These are phyloP conservation scores for Meghimatium bilineatum DNA, from an alignment of 2,888 invertebrate species.

Conservation along the genomic window DNA sequence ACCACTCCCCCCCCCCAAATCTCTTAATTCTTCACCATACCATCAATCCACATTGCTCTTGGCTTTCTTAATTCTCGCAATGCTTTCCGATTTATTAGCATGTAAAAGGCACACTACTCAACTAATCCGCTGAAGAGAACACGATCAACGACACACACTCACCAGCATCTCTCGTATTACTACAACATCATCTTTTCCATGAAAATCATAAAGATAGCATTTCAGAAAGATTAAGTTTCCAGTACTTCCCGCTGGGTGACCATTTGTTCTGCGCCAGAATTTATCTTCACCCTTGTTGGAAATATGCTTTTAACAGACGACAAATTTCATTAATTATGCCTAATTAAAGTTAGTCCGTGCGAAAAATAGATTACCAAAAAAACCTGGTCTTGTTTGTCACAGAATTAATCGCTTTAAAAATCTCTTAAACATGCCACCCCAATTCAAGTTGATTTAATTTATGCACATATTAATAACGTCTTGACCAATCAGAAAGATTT, in stretches of 20 bases:
- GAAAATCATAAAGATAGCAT: no score
- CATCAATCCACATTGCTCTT: no score
- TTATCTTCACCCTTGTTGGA: background rate
- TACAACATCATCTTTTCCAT: no score
- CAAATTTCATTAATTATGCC: constrained; percentile 7
- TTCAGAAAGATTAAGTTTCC: background rate
- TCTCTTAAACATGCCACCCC: background rate
- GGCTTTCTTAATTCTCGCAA: no score
- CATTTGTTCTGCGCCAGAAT: background rate
- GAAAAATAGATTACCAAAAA: constrained; percentile 36
- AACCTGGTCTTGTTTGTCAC: background rate
- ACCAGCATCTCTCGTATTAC: no score
- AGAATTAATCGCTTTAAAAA: constrained; percentile 4
- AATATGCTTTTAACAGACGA: constrained; percentile 26
- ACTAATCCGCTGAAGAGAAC: no score
- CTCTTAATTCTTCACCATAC: no score
- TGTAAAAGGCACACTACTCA: no score
- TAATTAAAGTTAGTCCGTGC: constrained; percentile 6
- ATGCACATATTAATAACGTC: constrained; percentile 36
- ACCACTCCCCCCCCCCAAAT: no score
- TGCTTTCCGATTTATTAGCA: no score
- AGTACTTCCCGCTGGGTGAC: background rate
- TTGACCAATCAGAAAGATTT: constrained; percentile 21
- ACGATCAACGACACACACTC: no score
- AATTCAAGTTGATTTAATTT: constrained; percentile 29